phyloP scores from a whole-genome alignment of 2,113 vertebrate genomes.

The Entomyzon cyanotis region DNA sequence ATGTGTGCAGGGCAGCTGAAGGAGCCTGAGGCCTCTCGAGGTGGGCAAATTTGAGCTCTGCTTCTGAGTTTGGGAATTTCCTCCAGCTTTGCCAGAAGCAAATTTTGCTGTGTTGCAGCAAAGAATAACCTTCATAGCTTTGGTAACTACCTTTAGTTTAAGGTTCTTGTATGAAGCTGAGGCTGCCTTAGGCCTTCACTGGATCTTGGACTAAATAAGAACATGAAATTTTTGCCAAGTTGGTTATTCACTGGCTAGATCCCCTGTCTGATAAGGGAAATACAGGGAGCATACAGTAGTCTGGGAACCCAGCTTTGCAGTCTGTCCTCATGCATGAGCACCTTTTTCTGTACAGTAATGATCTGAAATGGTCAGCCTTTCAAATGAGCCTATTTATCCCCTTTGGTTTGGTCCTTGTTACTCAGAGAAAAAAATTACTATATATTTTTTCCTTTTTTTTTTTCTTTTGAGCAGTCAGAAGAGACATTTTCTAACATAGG shows the following conservation, averaged over 20 bases:
- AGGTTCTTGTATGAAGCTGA: not conserved
- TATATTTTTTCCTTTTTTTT: rapidly evolving
- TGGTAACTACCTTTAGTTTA: not conserved
- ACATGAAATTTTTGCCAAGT: not conserved
- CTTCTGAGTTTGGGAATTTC: not conserved
- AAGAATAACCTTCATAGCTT: not conserved
- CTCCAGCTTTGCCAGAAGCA: not conserved
- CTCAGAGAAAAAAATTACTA: not conserved
- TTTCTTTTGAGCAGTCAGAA: not conserved
- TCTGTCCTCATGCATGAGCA: not conserved
- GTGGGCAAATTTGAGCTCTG: not conserved
- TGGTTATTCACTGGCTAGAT: not conserved
- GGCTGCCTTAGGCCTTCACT: not conserved
- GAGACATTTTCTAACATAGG: not conserved
- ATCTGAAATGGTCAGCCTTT: not conserved
- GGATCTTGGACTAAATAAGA: not conserved
- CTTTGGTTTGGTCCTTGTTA: not conserved
- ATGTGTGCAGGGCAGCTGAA: not conserved
- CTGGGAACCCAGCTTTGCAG: not conserved
- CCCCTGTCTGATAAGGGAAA: not conserved
- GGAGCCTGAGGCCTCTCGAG: not conserved
- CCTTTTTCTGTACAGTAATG: not conserved
- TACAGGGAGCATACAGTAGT: not conserved
- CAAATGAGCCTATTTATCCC: rapidly evolving
- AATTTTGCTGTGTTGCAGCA: not conserved